A percentile compares a stretch with the other conserved stretches of the same genome.
Evolutionary conservation across 2,113 vertebrate genomes (phyloP).

Genomic region (Corynorhinus townsendii): DNA sequence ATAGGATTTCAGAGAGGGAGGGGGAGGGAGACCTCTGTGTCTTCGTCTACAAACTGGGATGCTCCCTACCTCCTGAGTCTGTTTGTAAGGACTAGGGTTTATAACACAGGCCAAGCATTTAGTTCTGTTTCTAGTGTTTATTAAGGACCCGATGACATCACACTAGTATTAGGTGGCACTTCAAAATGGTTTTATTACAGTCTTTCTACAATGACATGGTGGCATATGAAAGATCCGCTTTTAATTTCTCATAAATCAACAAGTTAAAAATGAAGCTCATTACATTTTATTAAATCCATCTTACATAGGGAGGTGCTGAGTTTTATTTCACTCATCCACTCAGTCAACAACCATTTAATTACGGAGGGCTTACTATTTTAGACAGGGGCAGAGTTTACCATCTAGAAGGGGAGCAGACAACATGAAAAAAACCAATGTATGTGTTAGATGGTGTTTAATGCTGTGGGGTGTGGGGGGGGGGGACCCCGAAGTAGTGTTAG

Average conservation of each 20-base stretch:
- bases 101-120: neutral
- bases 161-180: neutral
- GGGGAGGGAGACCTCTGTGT: neutral
- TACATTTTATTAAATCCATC: neutral
- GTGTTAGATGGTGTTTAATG: neutral
- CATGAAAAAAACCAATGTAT: neutral
- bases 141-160: neutral
- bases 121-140: neutral
- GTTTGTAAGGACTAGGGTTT: neutral
- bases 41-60: neutral
- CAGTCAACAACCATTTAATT: neutral
- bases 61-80: neutral
- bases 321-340: neutral
- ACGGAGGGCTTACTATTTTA: neutral
- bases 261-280: neutral
- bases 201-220: neutral
- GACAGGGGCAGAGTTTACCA: neutral
- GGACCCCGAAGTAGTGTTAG: neutral
- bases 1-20: no score
- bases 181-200: neutral
- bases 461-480: no score
- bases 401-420: no score
- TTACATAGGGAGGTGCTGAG: neutral
- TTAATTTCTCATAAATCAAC: neutral
- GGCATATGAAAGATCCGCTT: neutral